These are phyloP conservation scores for Meda fulgida DNA, from an alignment of 2,797 vertebrate species.

Conservation along the genomic window DNA sequence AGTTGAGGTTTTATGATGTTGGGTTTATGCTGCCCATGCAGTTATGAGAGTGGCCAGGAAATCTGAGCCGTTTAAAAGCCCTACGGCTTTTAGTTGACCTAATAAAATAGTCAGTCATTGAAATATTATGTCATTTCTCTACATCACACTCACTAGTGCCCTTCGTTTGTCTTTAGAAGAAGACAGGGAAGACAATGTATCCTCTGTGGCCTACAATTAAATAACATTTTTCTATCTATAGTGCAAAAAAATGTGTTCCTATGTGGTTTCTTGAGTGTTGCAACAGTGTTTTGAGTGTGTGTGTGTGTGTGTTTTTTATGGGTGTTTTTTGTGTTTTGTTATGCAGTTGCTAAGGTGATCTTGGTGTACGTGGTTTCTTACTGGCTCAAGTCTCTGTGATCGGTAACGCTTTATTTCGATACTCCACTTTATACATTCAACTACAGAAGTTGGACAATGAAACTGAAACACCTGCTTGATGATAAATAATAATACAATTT, in stretches of 20 bases:
- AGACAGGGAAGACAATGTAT: not conserved
- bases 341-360: not conserved
- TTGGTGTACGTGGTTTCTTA: not conserved
- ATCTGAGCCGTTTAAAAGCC: not conserved
- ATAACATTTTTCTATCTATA: not conserved
- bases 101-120: not conserved
- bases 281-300: not conserved
- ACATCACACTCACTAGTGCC: conserved; percentile 8
- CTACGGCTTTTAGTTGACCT: conserved; percentile 1
- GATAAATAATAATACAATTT: no score
- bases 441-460: not conserved
- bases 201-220: not conserved
- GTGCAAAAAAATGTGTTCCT: not conserved
- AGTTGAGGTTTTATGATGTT: not conserved
- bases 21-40: not conserved
- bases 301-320: not conserved
- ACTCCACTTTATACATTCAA: not conserved
- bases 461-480: not conserved
- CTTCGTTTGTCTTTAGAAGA: not conserved
- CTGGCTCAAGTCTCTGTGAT: not conserved
- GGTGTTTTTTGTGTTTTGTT: not conserved
- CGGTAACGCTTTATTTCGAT: not conserved
- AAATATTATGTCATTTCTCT: not conserved
- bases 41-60: not conserved
- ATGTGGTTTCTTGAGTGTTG: not conserved